phyloP scores from a whole-genome alignment of 2,888 invertebrate genomes.

The Campoletis raptor region DNA sequence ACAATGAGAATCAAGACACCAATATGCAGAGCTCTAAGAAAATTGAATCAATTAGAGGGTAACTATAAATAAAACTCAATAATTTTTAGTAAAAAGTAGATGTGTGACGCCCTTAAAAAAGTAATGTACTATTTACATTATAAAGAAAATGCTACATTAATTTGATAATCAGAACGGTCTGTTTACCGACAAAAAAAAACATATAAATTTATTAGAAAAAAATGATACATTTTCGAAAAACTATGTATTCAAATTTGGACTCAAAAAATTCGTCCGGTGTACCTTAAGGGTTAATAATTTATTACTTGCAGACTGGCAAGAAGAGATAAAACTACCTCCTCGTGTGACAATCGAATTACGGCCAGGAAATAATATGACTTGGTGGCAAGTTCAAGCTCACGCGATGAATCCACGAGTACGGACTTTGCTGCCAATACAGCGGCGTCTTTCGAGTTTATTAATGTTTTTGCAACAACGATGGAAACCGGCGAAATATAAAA shows the following conservation, averaged over 20 bases:
- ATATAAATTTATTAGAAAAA: neutral
- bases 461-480: slow-evolving; percentile 91
- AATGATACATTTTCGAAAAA: neutral
- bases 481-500: slow-evolving; percentile 87
- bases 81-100: neutral
- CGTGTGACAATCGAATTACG: slow-evolving; percentile 91
- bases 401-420: slow-evolving; percentile 96
- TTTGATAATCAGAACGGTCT: neutral
- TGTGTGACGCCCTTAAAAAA: neutral
- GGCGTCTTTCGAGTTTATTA: slow-evolving; percentile 90
- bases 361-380: slow-evolving; percentile 92
- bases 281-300: neutral
- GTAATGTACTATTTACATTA: neutral
- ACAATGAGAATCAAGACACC: slow-evolving; percentile 96
- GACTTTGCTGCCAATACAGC: slow-evolving; percentile 90
- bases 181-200: neutral
- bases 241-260: neutral
- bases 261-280: neutral
- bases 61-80: slow-evolving; percentile 57
- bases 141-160: neutral
- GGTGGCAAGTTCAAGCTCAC: slow-evolving; percentile 93
- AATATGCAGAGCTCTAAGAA: slow-evolving; percentile 94
- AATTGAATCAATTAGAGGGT: slow-evolving; percentile 96
- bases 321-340: slow-evolving; percentile 91
- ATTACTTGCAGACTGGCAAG: slow-evolving; percentile 87